Evolutionary conservation across 2,113 vertebrate genomes (phyloP).

Genomic region (Pampusana beccarii): DNA sequence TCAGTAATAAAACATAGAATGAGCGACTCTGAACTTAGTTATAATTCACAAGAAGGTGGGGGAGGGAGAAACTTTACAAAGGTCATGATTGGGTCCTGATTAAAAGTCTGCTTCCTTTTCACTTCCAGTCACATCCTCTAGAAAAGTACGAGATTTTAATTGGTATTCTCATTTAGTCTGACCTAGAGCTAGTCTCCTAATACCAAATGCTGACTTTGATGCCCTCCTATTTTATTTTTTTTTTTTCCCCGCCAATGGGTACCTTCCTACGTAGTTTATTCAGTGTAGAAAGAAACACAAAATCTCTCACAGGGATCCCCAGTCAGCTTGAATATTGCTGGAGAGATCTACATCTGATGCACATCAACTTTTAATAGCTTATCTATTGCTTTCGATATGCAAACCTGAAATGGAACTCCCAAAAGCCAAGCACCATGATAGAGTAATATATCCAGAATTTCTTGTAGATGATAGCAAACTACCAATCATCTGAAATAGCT

Average conservation of each 20-base stretch:
- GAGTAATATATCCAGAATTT: background rate
- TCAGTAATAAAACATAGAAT: background rate
- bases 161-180: background rate
- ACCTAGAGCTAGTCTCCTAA: background rate
- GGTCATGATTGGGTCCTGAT: background rate
- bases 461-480: background rate
- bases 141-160: background rate
- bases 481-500: background rate
- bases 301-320: background rate
- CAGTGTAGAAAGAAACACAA: background rate
- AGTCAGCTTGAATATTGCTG: background rate
- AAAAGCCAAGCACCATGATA: background rate
- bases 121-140: background rate
- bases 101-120: background rate
- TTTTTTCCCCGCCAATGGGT: background rate
- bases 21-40: background rate
- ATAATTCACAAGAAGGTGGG: background rate
- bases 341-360: background rate
- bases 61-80: background rate
- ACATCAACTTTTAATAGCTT: background rate
- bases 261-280: background rate
- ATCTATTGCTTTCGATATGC: background rate
- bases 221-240: no score
- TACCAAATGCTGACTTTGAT: accelerated
- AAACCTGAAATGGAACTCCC: slow-evolving; percentile 19